These are phyloP conservation scores for Bhutanitis thaidina DNA, from an alignment of 2,888 invertebrate genomes.

Conservation along the genomic window DNA sequence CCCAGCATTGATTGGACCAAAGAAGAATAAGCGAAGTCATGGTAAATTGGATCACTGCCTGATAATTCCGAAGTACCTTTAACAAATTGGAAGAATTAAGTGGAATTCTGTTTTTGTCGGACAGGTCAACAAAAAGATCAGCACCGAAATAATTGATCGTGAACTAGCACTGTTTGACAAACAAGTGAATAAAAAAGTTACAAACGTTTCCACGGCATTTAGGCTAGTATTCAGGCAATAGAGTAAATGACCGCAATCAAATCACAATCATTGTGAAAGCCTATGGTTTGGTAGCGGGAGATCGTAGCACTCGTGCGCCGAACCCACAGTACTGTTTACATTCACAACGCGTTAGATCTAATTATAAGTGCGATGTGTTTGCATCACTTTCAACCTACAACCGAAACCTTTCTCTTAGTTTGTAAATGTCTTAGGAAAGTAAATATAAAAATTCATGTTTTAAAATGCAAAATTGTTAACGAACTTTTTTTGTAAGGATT, in stretches of 20 bases:
- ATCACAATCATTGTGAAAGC: constrained; percentile 71
- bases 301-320: constrained; percentile 34
- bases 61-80: too few relatives aligned
- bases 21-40: too few relatives aligned
- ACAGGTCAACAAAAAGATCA: too few relatives aligned
- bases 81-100: too few relatives aligned
- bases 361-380: constrained; percentile 56
- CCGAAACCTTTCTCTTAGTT: constrained; percentile 33
- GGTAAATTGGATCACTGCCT: too few relatives aligned
- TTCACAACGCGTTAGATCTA: constrained; percentile 65
- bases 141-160: too few relatives aligned
- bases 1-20: too few relatives aligned
- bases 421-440: neutral
- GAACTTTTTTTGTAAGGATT: too few relatives aligned
- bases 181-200: constrained; percentile 29
- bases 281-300: constrained; percentile 42
- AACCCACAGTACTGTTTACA: constrained; percentile 50
- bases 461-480: too few relatives aligned
- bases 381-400: constrained; percentile 51
- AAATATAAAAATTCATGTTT: neutral
- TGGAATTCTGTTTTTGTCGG: too few relatives aligned
- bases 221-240: too few relatives aligned
- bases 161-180: too few relatives aligned
- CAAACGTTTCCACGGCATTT: constrained; percentile 38
- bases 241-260: constrained; percentile 69